Evolutionary conservation across 2,113 vertebrate genomes (phyloP), one percentile per base, ranked within the genome.

Genomic region (Sturnus vulgaris): DNA sequence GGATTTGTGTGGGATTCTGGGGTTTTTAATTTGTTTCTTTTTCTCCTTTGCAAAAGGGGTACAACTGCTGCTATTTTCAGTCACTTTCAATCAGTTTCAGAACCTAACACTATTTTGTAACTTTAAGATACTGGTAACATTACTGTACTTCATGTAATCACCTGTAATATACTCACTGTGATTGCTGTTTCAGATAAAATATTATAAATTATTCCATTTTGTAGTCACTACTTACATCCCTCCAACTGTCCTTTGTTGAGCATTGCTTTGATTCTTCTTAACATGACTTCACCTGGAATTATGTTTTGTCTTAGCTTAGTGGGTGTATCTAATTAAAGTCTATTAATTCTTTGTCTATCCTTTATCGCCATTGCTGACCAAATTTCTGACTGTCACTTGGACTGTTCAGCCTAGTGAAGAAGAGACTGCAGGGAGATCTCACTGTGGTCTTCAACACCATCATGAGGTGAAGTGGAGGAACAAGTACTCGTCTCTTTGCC

Each of bases 1-100:
- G 4, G 8, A 8, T 64, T 57, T 44, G 2, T 37, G 19, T 27
- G 6, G 15, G 6, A 1, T 16, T 70, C 13, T 0, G 12, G 6
- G 4, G 5, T 8, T 39, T 28, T 40, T 13, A 11, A 49, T 63
- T 49, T 40, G 4, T 44, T 52, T 59, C 1, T 28, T 22, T 42
- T 20, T 33, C 37, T 68, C 5, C 22, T 56, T 44, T 82, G 7
- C 19, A 21, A 68, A 71, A 11, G 2, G 15, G 24, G 8, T 0
- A 4, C 7, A 40, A 30, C 18, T 82, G 15, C 4, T 53, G 5
- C 14, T 83, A 25, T 49, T 83, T 83, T 80, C 37, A 37, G 31
- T 70, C 5, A 2, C 2, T 72, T 91, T 44, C 7, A 44, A 35
- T n/a, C 15, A 28, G 6, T 61, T 75, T 78, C 53, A 21, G 18